Base-by-base conservation (phyloP, 1,140 invertebrate species). In the Conus ventricosus region DNA sequence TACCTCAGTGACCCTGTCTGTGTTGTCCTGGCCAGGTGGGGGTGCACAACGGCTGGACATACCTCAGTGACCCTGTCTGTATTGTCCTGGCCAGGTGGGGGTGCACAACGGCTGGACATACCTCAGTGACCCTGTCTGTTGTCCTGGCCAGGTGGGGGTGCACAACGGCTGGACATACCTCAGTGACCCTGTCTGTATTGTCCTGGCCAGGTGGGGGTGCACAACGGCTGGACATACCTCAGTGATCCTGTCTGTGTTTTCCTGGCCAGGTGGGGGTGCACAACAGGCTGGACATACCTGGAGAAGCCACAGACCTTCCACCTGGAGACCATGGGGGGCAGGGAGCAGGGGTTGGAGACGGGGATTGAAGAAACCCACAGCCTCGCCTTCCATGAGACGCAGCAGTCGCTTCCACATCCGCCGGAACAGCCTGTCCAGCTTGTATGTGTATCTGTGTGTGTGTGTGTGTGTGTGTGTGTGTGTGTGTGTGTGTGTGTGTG, bases 221-320 rank as follows among this genome's bases (percentile, higher is more conserved):
- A n/a, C n/a, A n/a, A n/a, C n/a, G n/a, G n/a, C n/a, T n/a, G n/a
- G n/a, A n/a, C n/a, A n/a, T n/a, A n/a, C n/a, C 0, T 3, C 39
- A 39, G 39, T 60, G 15, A 60, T 60, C 4, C 8, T 60, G 57
- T 60, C 57, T 60, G 57, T 8, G n/a, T n/a, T 60, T 1, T 11
- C 57, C 15, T 53, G 4, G 0, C 0, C 84, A 95, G 94, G 91
- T 95, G 84, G 95, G n/a, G 95, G 91, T 95, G 27, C 95, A 95
- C 88, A 95, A 95, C 93, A n/a, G 95, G 95, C 25, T 95, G 93
- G 93, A 91, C 92, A 27, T 95, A 93, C 90, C 89, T 95, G 25
- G 92, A 94, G 25, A 94, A 95, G 54, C 94, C 94, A 23, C 91
- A 94, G 85, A 91, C 91, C 0, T 92, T 94, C 51, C 91, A 94